phyloP scores from a whole-genome alignment of 2,113 vertebrate genomes.

The Peromyscus californicus region DNA sequence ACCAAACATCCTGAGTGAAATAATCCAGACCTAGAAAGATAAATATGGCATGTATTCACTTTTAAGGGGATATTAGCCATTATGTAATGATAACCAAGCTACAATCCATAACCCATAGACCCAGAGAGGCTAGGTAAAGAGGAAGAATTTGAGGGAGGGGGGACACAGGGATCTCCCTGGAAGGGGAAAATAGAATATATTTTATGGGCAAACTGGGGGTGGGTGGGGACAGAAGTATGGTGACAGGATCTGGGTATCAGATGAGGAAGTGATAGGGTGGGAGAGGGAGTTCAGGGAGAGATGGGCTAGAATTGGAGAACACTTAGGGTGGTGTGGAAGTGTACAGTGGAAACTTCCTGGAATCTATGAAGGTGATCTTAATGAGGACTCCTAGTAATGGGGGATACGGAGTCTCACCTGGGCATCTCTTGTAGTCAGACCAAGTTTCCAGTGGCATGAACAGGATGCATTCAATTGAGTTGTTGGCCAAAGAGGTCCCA shows the following conservation, averaged over 20 bases:
- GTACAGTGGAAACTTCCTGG: neutral
- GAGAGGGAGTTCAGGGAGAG: neutral
- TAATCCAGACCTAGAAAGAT: neutral
- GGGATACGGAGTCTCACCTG: neutral
- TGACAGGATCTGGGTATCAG: neutral
- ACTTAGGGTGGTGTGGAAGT: neutral
- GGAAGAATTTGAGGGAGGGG: no score
- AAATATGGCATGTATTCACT: neutral
- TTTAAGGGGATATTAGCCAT: neutral
- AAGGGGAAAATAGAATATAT: neutral
- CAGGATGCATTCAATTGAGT: neutral
- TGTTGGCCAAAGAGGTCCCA: neutral
- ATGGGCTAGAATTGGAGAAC: neutral
- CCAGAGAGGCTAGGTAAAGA: neutral
- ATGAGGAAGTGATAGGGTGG: neutral
- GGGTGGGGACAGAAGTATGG: neutral
- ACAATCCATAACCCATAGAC: no score
- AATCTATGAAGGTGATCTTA: neutral
- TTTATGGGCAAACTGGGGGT: neutral
- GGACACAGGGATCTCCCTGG: neutral
- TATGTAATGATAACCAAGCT: neutral
- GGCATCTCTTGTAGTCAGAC: neutral
- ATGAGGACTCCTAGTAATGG: neutral
- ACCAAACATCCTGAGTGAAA: neutral
- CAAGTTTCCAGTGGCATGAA: neutral